A percentile compares a stretch with the other conserved stretches of the same genome.
Conservation (phyloP, 1,140 invertebrate species). For the Rhopalosiphum padi region DNA sequence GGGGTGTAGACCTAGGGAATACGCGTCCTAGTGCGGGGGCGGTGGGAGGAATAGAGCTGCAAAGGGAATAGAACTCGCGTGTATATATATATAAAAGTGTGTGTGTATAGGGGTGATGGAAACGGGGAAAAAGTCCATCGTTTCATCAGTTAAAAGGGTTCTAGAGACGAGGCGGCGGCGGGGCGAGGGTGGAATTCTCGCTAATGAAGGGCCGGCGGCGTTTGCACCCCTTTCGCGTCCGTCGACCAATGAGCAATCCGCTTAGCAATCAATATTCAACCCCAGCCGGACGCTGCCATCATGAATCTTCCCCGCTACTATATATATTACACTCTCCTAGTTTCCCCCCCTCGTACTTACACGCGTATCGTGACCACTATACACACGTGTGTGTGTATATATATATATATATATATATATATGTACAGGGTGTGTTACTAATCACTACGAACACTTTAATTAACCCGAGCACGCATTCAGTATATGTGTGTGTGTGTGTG, state of each 20-base stretch:
- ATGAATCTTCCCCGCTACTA: conserved; percentile 47
- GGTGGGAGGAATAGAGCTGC: neutral
- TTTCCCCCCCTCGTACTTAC: neutral
- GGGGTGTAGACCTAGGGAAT: neutral
- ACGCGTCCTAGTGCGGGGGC: neutral
- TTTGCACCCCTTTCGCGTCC: conserved; percentile 53
- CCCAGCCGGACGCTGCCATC: conserved; percentile 56
- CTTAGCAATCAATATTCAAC: conserved; percentile 57
- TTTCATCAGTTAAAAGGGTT: conserved; percentile 58
- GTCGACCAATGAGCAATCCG: conserved; percentile 57
- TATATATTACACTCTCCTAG: conserved; percentile 25
- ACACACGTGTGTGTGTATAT: neutral
- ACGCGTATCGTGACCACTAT: neutral
- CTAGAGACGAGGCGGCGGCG: neutral
- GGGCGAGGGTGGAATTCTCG: conserved; percentile 35
- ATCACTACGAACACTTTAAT: conserved; percentile 48
- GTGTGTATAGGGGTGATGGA: neutral
- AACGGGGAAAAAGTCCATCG: conserved; percentile 40
- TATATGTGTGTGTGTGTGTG: neutral
- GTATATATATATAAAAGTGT: neutral
- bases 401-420: neutral
- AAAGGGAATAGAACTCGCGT: neutral
- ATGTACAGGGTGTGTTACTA: neutral
- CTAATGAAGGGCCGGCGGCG: conserved; percentile 56
- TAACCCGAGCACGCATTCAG: conserved; percentile 6